phyloP scores from a whole-genome alignment of 2,113 vertebrate genomes.

The Acanthisitta chloris region DNA sequence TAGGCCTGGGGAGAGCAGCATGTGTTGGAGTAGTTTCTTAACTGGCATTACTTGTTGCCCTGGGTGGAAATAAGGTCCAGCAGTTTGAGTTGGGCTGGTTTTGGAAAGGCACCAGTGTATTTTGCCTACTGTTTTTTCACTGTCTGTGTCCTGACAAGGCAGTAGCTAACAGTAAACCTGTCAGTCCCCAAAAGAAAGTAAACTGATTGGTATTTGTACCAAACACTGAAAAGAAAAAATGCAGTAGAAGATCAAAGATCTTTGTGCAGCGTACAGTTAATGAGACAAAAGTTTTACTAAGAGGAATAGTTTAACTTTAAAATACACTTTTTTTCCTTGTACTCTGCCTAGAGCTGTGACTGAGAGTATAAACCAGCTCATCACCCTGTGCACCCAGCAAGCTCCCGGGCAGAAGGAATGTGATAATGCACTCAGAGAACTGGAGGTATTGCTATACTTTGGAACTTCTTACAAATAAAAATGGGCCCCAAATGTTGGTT shows the following conservation, averaged over 20 bases:
- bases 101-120: background rate
- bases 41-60: background rate
- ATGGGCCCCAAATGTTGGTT: background rate
- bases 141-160: background rate
- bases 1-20: background rate
- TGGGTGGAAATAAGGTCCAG: background rate
- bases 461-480: background rate
- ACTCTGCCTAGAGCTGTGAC: slow-evolving; percentile 89
- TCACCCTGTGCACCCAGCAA: slow-evolving; percentile 97
- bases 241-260: background rate
- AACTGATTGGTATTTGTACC: background rate
- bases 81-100: background rate
- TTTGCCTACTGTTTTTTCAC: background rate
- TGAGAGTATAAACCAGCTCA: slow-evolving; percentile 98
- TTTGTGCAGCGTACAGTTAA: background rate
- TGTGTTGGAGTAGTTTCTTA: background rate
- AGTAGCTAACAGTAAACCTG: background rate
- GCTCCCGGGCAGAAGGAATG: slow-evolving; percentile 98
- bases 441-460: slow-evolving; percentile 82
- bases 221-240: background rate
- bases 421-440: slow-evolving; percentile 94
- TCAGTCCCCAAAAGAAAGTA: background rate
- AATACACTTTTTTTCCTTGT: background rate
- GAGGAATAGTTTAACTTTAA: background rate
- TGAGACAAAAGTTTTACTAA: background rate